phyloP scores from a whole-genome alignment of 2,797 vertebrate genomes.

The Orestias chungarensis region DNA sequence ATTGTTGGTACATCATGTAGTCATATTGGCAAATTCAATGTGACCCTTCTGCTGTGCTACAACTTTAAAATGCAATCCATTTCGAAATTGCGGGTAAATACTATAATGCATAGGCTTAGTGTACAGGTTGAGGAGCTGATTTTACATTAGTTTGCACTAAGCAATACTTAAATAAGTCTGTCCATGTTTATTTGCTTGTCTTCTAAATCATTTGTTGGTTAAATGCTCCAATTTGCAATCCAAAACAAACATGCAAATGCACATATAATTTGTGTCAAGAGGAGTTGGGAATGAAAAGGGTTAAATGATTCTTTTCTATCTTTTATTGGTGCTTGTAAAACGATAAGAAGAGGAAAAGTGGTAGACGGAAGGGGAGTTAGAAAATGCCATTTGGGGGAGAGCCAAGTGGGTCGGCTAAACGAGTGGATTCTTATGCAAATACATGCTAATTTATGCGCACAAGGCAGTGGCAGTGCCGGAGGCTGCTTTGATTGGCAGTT shows the following conservation, averaged over 20 bases:
- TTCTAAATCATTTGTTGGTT: slow-evolving; percentile 54
- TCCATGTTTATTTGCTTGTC: slow-evolving; percentile 56
- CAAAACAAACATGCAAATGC: slow-evolving; percentile 63
- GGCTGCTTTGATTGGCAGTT: slow-evolving; percentile 86
- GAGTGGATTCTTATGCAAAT: slow-evolving; percentile 85
- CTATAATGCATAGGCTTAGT: neutral
- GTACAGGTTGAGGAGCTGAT: slow-evolving; percentile 4
- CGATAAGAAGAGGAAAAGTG: slow-evolving; percentile 75
- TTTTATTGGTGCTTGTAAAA: slow-evolving; percentile 76
- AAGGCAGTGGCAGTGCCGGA: slow-evolving; percentile 80
- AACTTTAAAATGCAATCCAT: slow-evolving; percentile 42
- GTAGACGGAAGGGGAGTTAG: slow-evolving; percentile 62
- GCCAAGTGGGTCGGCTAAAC: slow-evolving; percentile 82
- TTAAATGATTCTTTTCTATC: slow-evolving; percentile 75
- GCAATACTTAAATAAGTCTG: slow-evolving; percentile 19
- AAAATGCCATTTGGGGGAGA: slow-evolving; percentile 82
- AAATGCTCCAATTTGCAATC: slow-evolving; percentile 60
- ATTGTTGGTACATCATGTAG: slow-evolving; percentile 50
- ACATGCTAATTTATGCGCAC: slow-evolving; percentile 84
- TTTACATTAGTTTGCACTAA: slow-evolving; percentile 1
- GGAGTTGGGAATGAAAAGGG: slow-evolving; percentile 65
- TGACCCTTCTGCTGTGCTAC: slow-evolving; percentile 19
- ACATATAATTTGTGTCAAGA: slow-evolving; percentile 71
- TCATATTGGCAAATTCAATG: slow-evolving; percentile 32
- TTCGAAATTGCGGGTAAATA: slow-evolving; percentile 23